Evolutionary conservation across 2,113 vertebrate genomes (phyloP).

Genomic region (Muscicapa adusta): DNA sequence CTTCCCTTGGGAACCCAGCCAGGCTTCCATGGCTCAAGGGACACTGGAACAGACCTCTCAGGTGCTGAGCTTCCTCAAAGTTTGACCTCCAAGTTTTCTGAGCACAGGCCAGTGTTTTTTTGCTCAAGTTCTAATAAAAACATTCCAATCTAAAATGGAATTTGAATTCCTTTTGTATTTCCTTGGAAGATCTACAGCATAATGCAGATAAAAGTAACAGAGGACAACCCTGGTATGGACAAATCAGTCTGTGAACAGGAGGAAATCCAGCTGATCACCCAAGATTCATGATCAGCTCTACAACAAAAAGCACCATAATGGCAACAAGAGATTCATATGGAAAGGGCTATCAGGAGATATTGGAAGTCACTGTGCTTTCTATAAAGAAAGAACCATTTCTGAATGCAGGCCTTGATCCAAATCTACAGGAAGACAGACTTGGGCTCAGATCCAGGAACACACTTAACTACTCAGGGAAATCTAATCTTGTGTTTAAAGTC

Average conservation of each 20-base stretch:
- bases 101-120: background rate
- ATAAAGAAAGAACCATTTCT: background rate
- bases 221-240: background rate
- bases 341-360: background rate
- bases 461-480: background rate
- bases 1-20: background rate
- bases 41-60: background rate
- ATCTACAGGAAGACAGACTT: background rate
- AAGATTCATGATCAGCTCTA: background rate
- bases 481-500: background rate
- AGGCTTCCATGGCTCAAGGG: background rate
- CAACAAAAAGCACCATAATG: background rate
- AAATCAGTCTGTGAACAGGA: background rate
- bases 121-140: background rate
- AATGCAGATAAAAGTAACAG: background rate
- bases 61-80: background rate
- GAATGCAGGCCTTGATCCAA: background rate
- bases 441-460: constrained; percentile 27
- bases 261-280: background rate
- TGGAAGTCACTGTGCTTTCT: background rate
- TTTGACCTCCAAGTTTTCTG: background rate
- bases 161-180: background rate
- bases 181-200: background rate
- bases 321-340: background rate
- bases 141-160: background rate